Evolutionary conservation across 2,797 vertebrate species (phyloP).

Genomic region (Scolopax rusticola): DNA sequence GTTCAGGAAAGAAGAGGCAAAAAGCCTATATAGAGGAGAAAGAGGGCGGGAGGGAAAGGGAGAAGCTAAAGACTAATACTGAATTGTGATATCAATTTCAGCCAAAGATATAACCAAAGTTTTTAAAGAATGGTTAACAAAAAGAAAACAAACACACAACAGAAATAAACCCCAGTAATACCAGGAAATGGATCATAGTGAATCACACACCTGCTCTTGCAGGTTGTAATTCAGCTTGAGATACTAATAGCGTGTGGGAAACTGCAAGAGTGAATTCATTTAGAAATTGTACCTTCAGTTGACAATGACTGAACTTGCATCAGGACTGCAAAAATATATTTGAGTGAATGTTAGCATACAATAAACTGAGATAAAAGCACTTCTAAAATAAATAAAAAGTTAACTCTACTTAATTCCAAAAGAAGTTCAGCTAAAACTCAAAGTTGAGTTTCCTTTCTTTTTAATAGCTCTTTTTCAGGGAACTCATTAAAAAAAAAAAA

Average conservation of each 20-base stretch:
- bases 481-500: not conserved
- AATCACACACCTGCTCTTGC: not conserved
- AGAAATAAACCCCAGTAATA: not conserved
- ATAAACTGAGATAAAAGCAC: not conserved
- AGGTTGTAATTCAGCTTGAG: not conserved
- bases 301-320: not conserved
- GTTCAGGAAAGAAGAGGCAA: not conserved
- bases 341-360: not conserved
- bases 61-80: not conserved
- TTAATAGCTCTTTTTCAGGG: not conserved
- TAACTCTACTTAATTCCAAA: not conserved
- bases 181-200: not conserved
- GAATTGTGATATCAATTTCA: not conserved
- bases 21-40: not conserved
- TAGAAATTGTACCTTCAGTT: not conserved
- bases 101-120: not conserved
- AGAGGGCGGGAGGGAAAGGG: rapidly evolving
- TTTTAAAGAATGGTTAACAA: not conserved
- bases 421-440: not conserved
- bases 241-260: not conserved
- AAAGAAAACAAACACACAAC: not conserved
- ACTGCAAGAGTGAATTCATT: not conserved
- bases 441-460: not conserved
- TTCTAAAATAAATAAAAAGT: not conserved
- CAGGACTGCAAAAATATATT: not conserved